phyloP scores from a whole-genome alignment of 2,888 invertebrate species.

The Parasteatoda lunata region DNA sequence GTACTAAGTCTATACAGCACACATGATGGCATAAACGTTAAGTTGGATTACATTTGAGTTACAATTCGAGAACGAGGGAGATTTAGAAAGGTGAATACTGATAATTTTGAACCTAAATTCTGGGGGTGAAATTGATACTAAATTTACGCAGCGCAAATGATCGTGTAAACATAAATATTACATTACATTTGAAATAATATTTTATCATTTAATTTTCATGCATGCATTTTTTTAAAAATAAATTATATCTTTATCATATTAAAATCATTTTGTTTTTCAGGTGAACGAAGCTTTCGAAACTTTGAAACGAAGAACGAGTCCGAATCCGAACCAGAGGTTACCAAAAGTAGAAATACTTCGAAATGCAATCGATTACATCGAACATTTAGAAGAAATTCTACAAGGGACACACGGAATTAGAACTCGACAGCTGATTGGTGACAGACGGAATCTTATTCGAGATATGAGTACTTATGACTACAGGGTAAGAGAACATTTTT shows the following conservation, averaged over 20 bases:
- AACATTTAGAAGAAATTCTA: conserved; percentile 86
- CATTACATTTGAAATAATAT: too few species aligned
- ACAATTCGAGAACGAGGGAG: too few species aligned
- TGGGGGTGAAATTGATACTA: too few species aligned
- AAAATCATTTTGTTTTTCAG: conserved; percentile 75
- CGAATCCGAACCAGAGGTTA: conserved; percentile 94
- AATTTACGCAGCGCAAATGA: too few species aligned
- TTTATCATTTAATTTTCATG: too few species aligned
- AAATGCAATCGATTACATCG: conserved; percentile 84
- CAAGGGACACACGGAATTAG: conserved; percentile 70
- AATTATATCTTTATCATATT: neutral
- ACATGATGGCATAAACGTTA: too few species aligned
- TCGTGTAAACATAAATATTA: too few species aligned
- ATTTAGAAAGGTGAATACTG: too few species aligned
- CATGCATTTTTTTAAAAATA: too few species aligned
- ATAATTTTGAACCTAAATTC: too few species aligned
- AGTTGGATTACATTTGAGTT: too few species aligned
- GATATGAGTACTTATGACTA: conserved; percentile 33
- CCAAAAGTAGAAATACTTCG: conserved; percentile 98
- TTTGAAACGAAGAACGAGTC: conserved; percentile 91
- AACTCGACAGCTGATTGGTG: conserved; percentile 19
- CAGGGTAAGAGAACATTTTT: conserved; percentile 23
- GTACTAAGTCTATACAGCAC: too few species aligned
- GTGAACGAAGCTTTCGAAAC: conserved; percentile 99
- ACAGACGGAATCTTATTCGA: conserved; percentile 24